A percentile compares a stretch with the other conserved stretches of the same genome.
Evolutionary conservation across 2,888 invertebrate species (phyloP).

Genomic region (Byasa hedistus): DNA sequence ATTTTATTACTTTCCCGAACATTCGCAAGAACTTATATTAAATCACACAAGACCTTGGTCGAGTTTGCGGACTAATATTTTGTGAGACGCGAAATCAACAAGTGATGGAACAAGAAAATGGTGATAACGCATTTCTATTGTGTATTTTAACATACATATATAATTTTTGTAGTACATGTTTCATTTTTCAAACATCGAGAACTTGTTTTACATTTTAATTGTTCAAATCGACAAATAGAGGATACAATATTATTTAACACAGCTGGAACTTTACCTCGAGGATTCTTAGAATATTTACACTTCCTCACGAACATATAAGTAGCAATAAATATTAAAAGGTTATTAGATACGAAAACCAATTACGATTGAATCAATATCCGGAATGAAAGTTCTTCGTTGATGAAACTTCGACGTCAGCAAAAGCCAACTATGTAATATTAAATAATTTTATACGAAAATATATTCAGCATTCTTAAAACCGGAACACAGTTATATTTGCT

Average conservation of each 20-base stretch:
- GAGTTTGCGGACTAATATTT: constrained; percentile 8
- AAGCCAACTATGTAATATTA: neutral
- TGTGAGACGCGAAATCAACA: constrained; percentile 8
- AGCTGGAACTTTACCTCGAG: too few species aligned
- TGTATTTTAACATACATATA: too few species aligned
- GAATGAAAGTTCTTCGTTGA: neutral
- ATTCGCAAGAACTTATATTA: constrained; percentile 11
- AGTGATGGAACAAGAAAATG: neutral
- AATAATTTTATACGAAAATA: neutral
- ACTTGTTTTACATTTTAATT: too few species aligned
- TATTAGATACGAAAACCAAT: neutral
- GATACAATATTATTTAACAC: too few species aligned
- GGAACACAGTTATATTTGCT: too few species aligned
- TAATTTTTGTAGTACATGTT: too few species aligned
- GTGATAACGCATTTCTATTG: neutral
- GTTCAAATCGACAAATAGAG: too few species aligned
- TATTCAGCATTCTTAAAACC: too few species aligned
- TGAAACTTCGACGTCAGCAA: neutral
- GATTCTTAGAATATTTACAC: neutral
- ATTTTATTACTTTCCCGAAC: constrained; percentile 13
- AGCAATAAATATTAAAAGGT: neutral
- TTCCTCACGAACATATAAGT: neutral
- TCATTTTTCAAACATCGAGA: too few species aligned
- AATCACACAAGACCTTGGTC: constrained; percentile 1
- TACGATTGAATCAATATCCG: neutral